A percentile compares a stretch with the other conserved stretches of the same genome.
phyloP scores from a whole-genome alignment of 2,888 invertebrate genomes.

The Mechanitis mazaeus region DNA sequence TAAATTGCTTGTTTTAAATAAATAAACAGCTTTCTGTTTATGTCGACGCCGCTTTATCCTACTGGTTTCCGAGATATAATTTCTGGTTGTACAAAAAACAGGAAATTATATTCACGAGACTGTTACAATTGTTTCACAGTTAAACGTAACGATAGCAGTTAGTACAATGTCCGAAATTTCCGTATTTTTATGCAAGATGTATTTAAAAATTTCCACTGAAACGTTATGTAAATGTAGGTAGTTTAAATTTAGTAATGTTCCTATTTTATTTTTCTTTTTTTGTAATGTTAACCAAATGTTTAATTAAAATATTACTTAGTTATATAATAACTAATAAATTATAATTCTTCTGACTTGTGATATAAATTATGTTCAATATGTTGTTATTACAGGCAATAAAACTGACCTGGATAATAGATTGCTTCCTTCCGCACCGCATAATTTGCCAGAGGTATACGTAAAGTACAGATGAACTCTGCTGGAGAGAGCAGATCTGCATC shows the following conservation, averaged over 20 bases:
- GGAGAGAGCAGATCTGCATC: constrained; percentile 70
- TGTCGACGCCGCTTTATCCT: constrained; percentile 35
- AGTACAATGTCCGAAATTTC: constrained; percentile 19
- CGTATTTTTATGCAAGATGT: constrained; percentile 1
- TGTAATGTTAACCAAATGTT: too few species aligned
- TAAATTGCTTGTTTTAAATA: constrained; percentile 58
- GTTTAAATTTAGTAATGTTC: too few species aligned
- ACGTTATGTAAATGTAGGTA: background rate
- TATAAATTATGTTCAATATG: background rate
- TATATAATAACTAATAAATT: too few species aligned
- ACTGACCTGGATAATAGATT: constrained; percentile 76
- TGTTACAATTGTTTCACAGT: constrained; percentile 13
- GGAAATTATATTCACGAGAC: constrained; percentile 28
- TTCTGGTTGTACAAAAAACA: constrained; percentile 25
- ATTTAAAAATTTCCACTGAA: background rate
- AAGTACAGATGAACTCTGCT: constrained; percentile 78
- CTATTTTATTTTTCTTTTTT: too few species aligned
- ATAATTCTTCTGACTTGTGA: too few species aligned
- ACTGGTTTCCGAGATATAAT: constrained; percentile 29
- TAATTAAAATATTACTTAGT: too few species aligned
- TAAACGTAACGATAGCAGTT: constrained; percentile 16
- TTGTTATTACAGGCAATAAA: background rate
- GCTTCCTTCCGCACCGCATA: constrained; percentile 75
- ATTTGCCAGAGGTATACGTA: constrained; percentile 79
- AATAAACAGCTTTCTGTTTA: constrained; percentile 52